Evolutionary conservation across 2,797 vertebrate species (phyloP).

Genomic region (Labeo calbasu): DNA sequence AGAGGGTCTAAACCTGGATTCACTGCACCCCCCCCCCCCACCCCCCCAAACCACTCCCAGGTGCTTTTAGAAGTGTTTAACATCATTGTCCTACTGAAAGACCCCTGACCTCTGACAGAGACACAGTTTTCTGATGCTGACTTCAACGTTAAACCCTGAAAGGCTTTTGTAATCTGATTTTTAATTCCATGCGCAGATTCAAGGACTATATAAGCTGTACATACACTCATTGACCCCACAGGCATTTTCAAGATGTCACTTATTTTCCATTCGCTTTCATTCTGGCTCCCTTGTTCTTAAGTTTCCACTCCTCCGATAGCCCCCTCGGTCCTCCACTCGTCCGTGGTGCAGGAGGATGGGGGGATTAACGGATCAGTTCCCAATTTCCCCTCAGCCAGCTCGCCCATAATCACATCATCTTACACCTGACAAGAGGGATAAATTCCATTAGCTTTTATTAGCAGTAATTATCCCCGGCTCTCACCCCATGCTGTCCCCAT

Average conservation of each 20-base stretch:
- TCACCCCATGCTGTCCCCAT: slow-evolving; percentile 70
- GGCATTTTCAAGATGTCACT: slow-evolving; percentile 20
- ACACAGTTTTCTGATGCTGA: slow-evolving; percentile 3
- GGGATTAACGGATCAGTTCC: slow-evolving; percentile 83
- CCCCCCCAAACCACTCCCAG: background rate
- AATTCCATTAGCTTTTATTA: slow-evolving; percentile 85
- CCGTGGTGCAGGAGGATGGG: slow-evolving; percentile 66
- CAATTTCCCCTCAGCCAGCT: slow-evolving; percentile 76
- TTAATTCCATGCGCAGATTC: slow-evolving; percentile 1
- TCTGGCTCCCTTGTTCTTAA: slow-evolving; percentile 32
- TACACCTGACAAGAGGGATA: slow-evolving; percentile 80
- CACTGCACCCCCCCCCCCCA: too few relatives aligned
- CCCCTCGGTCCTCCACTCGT: slow-evolving; percentile 48
- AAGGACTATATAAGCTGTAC: background rate
- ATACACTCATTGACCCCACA: slow-evolving; percentile 36
- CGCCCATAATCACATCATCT: slow-evolving; percentile 82
- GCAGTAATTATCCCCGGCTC: slow-evolving; percentile 80
- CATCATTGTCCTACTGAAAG: background rate
- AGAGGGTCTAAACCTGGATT: too few relatives aligned
- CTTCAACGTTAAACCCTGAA: background rate
- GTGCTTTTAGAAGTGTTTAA: background rate
- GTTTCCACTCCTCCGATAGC: slow-evolving; percentile 49
- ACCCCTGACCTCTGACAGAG: background rate
- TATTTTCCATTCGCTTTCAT: slow-evolving; percentile 10
- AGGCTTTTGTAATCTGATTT: background rate